A percentile compares a stretch with the other conserved stretches of the same genome.
phyloP scores from a whole-genome alignment of 2,113 vertebrate species.

The Corapipo altera region DNA sequence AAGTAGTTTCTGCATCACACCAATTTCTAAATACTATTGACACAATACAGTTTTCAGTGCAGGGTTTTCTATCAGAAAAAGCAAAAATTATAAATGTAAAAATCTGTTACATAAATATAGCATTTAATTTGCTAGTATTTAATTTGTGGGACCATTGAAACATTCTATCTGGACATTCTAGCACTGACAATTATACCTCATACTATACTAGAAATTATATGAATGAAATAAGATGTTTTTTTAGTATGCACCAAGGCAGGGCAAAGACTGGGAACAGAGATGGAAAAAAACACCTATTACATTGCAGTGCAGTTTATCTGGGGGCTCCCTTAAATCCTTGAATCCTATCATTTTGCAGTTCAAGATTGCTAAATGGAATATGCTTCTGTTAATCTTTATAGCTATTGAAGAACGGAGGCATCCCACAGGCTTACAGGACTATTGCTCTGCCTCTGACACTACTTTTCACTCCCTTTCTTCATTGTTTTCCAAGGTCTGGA shows the following conservation, averaged over 20 bases:
- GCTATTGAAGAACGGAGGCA: background rate
- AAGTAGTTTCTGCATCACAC: background rate
- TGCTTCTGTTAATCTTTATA: background rate
- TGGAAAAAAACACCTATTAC: background rate
- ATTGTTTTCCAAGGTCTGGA: background rate
- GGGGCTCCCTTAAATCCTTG: background rate
- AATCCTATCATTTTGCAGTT: background rate
- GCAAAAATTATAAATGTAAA: background rate
- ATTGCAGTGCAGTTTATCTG: accelerated
- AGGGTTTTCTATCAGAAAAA: background rate
- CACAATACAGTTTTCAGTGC: background rate
- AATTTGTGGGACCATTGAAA: background rate
- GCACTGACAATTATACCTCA: accelerated
- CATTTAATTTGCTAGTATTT: background rate
- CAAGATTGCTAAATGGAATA: background rate
- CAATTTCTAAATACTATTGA: background rate
- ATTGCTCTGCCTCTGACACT: accelerated
- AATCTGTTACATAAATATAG: background rate
- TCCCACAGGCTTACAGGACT: accelerated
- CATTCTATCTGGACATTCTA: background rate
- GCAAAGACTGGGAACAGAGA: background rate
- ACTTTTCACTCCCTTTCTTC: background rate
- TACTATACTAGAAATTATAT: background rate
- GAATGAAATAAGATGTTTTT: background rate
- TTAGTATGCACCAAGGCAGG: accelerated